Conservation (phyloP, 2,113 vertebrate genomes). For the Aleadryas rufinucha region DNA sequence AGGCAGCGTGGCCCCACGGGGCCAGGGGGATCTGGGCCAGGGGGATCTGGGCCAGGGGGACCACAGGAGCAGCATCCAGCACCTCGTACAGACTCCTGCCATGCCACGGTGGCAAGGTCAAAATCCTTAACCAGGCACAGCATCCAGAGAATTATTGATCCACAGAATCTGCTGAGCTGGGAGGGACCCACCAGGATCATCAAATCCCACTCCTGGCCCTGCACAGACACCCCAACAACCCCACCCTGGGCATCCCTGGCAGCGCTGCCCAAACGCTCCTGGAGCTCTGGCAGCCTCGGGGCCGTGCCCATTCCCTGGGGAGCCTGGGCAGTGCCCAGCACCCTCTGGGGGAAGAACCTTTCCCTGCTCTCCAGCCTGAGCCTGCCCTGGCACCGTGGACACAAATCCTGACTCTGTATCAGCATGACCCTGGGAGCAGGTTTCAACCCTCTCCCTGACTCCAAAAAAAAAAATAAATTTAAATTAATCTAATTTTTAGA, state of each 20-base stretch:
- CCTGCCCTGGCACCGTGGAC: rapidly evolving
- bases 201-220: rapidly evolving
- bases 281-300: not conserved
- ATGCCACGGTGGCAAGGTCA: rapidly evolving
- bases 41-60: not conserved
- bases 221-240: not conserved
- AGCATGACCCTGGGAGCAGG: not conserved
- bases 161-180: rapidly evolving
- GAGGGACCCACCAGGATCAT: rapidly evolving
- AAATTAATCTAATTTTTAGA: not conserved
- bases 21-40: not conserved
- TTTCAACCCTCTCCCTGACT: not conserved
- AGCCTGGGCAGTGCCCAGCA: not conserved
- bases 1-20: rapidly evolving
- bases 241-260: not conserved
- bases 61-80: not conserved
- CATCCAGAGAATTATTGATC: not conserved
- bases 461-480: too few species aligned
- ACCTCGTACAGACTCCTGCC: rapidly evolving
- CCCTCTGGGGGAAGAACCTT: not conserved
- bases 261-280: not conserved
- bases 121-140: not conserved
- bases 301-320: not conserved
- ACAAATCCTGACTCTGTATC: not conserved
- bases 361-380: not conserved